Percentiles rank a stretch among this genome's conserved stretches.
Conservation (phyloP, 2,888 invertebrate species). For the Netelia melanura region DNA sequence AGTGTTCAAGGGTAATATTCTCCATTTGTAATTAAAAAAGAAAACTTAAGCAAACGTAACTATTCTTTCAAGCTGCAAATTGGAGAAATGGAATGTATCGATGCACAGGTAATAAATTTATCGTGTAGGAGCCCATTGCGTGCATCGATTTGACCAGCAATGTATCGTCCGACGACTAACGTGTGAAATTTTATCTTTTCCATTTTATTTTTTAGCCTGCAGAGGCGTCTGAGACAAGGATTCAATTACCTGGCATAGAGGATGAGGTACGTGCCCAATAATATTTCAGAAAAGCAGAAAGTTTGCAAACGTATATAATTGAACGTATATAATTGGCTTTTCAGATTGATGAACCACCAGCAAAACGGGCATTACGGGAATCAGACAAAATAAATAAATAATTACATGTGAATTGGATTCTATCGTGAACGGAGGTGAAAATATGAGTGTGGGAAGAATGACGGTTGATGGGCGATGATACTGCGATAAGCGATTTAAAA, state of each 20-base stretch:
- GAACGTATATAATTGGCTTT: slow-evolving; percentile 60
- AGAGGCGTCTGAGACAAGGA: slow-evolving; percentile 92
- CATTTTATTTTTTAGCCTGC: slow-evolving; percentile 87
- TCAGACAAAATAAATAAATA: slow-evolving; percentile 84
- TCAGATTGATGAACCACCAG: slow-evolving; percentile 83
- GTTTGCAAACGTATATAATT: slow-evolving; percentile 8
- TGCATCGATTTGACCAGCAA: slow-evolving; percentile 12
- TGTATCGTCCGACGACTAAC: not conserved
- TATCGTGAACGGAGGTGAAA: slow-evolving; percentile 63
- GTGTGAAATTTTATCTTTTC: slow-evolving; percentile 13
- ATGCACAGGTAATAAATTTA: slow-evolving; percentile 88
- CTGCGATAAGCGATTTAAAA: slow-evolving; percentile 72
- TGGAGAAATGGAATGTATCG: slow-evolving; percentile 87
- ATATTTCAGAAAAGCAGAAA: slow-evolving; percentile 4
- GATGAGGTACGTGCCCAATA: slow-evolving; percentile 83
- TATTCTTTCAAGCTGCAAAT: slow-evolving; percentile 87
- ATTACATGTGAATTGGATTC: slow-evolving; percentile 76
- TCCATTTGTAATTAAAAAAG: slow-evolving; percentile 26
- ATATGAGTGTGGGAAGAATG: slow-evolving; percentile 50
- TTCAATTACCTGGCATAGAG: slow-evolving; percentile 90
- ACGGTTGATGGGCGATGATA: slow-evolving; percentile 60
- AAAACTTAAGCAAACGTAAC: slow-evolving; percentile 70
- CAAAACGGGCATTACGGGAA: slow-evolving; percentile 83
- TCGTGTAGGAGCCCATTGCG: slow-evolving; percentile 31
- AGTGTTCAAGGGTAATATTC: not conserved